Conservation (phyloP, 2,888 invertebrate genomes). For the Flabesymbios commensalis region DNA sequence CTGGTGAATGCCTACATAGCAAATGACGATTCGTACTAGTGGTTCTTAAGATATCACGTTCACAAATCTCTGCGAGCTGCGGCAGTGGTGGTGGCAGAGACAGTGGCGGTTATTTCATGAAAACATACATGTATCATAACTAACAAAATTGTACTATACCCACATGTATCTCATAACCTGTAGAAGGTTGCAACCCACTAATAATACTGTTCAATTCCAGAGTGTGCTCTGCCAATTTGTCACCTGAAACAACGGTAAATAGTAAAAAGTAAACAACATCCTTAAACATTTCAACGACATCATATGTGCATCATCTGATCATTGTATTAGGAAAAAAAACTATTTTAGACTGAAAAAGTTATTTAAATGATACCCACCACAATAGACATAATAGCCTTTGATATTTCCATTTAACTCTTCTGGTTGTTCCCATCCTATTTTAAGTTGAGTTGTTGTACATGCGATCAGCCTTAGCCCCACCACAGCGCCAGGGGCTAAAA, state of each 20-base stretch:
- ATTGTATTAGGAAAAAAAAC: too few species aligned
- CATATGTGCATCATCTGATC: too few species aligned
- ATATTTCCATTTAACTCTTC: constrained; percentile 45
- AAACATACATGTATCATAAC: too few species aligned
- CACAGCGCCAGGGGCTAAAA: constrained; percentile 52
- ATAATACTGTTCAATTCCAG: constrained; percentile 48
- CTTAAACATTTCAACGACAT: background rate
- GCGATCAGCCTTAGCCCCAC: constrained; percentile 49
- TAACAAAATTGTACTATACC: too few species aligned
- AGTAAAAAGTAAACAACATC: background rate
- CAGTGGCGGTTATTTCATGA: too few species aligned
- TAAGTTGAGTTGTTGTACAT: constrained; percentile 56
- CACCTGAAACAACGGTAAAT: constrained; percentile 42
- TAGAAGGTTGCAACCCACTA: constrained; percentile 51
- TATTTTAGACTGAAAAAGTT: too few species aligned
- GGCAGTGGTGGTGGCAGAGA: too few species aligned
- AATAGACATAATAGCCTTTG: constrained; percentile 54
- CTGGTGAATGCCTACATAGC: too few species aligned
- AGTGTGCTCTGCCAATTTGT: constrained; percentile 48
- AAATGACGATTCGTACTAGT: too few species aligned
- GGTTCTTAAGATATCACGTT: too few species aligned
- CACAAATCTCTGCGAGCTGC: too few species aligned
- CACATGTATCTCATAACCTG: constrained; percentile 52
- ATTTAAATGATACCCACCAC: too few species aligned
- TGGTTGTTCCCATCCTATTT: constrained; percentile 59